Evolutionary conservation across 2,888 invertebrate genomes (phyloP).

Genomic region (Nomada ruficornis): DNA sequence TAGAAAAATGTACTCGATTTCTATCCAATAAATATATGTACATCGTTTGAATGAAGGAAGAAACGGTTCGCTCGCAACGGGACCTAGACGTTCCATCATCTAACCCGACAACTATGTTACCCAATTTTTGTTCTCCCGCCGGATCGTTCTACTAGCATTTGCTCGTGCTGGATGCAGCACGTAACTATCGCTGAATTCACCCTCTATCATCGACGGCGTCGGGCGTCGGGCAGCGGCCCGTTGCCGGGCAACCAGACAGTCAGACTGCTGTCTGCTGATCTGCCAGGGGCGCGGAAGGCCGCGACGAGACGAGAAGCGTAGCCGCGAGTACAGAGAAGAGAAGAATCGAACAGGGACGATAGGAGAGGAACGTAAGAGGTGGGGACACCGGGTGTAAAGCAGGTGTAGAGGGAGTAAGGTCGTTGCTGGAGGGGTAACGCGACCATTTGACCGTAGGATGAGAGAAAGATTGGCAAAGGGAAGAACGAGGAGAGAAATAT

Average conservation of each 20-base stretch:
- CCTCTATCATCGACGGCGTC: constrained; percentile 73
- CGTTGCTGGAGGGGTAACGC: constrained; percentile 57
- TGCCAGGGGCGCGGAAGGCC: constrained; percentile 65
- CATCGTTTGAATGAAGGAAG: not conserved
- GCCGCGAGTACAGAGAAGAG: constrained; percentile 7
- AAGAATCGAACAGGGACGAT: constrained; percentile 25
- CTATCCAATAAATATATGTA: no score
- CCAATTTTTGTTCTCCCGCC: not conserved
- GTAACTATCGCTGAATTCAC: constrained; percentile 69
- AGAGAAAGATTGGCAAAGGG: constrained; percentile 7
- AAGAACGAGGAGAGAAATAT: constrained; percentile 13
- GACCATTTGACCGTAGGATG: constrained; percentile 61
- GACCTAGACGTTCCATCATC: not conserved
- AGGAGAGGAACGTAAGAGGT: constrained; percentile 15
- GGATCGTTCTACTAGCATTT: constrained; percentile 36
- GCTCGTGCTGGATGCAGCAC: constrained; percentile 62
- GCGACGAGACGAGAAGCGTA: constrained; percentile 49
- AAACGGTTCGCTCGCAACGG: not conserved
- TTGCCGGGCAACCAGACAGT: constrained; percentile 82
- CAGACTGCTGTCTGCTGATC: constrained; percentile 80
- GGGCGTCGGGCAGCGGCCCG: constrained; percentile 75
- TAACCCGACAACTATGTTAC: constrained; percentile 2
- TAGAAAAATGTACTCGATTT: no score
- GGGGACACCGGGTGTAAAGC: constrained; percentile 31
- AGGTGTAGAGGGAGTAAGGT: constrained; percentile 65